Percentiles rank a stretch among this genome's conserved stretches.
Evolutionary conservation across 2,888 invertebrate species (phyloP).

Genomic region (Pinctada fucata): DNA sequence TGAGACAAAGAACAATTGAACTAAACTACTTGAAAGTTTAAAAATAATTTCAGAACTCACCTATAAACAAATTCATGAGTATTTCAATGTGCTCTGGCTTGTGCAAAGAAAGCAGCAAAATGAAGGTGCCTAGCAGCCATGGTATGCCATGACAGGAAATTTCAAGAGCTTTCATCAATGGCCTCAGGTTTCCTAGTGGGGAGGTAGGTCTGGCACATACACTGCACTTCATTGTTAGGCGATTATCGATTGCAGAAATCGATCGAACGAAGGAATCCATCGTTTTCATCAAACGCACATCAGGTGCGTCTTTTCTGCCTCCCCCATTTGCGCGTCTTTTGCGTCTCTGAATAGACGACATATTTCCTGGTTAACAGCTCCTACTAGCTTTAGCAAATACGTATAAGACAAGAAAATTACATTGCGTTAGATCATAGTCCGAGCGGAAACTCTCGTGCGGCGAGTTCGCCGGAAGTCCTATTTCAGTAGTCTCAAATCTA

Average conservation of each 20-base stretch:
- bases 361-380: slow-evolving; percentile 1
- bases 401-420: not conserved
- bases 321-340: slow-evolving; percentile 39
- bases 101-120: slow-evolving; percentile 87
- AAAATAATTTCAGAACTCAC: slow-evolving; percentile 78
- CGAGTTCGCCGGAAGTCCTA: slow-evolving; percentile 12
- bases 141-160: slow-evolving; percentile 92
- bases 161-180: slow-evolving; percentile 80
- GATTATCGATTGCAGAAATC: slow-evolving; percentile 28
- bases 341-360: slow-evolving; percentile 39
- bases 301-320: slow-evolving; percentile 32
- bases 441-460: slow-evolving; percentile 16
- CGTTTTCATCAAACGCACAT: slow-evolving; percentile 38
- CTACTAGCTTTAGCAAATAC: not conserved
- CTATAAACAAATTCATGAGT: slow-evolving; percentile 90
- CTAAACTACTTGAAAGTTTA: too few species aligned
- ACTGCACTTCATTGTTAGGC: slow-evolving; percentile 45
- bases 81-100: slow-evolving; percentile 85
- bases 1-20: too few species aligned
- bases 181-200: slow-evolving; percentile 63
- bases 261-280: slow-evolving; percentile 40
- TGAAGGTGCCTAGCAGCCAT: slow-evolving; percentile 88
- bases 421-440: slow-evolving; percentile 2
- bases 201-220: slow-evolving; percentile 66
- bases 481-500: slow-evolving; percentile 25